Evolutionary conservation across 2,888 invertebrate genomes (phyloP), one percentile per base, ranked within the genome.

Genomic region (Diaperis boleti): DNA sequence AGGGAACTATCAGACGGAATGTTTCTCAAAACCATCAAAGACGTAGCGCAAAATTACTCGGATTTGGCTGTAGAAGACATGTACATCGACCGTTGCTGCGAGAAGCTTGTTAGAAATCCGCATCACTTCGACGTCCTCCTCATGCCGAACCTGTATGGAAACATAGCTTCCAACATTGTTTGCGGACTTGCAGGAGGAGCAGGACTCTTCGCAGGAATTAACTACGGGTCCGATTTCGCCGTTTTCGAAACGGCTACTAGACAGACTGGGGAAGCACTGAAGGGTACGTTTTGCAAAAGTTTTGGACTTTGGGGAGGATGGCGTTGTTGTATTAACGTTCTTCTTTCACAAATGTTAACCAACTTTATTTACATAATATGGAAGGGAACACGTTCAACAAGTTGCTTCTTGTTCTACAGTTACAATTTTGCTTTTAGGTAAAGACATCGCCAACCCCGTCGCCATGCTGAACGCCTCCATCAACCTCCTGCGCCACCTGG

Each of bases 371-470:
- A n/a, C n/a, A n/a, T n/a, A n/a, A n/a, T n/a, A n/a, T n/a, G n/a
- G n/a, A n/a, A n/a, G n/a, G n/a, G n/a, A n/a, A n/a, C n/a, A n/a
- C n/a, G n/a, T n/a, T n/a, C n/a, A n/a, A n/a, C n/a, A n/a, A n/a
- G n/a, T n/a, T n/a, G n/a, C n/a, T n/a, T n/a, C n/a, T n/a, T n/a
- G n/a, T n/a, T n/a, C n/a, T n/a, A n/a, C n/a, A n/a, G n/a, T n/a
- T n/a, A n/a, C n/a, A n/a, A n/a, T n/a, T n/a, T n/a, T n/a, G n/a
- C n/a, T 26, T 72, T 95, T 94, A 59, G 98, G 97, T 52, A 95
- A 95, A 81, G 95, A 97, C 81, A 86, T 95, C 55, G 97, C 97
- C 0, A 98, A 98, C 82, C 98, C 98, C 0, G 88, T 95, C 18
- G 97, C 97, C 0, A 96, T 98, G 94, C 85, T 98, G 69, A 94